Percentiles rank a stretch among this genome's conserved stretches.
Conservation (phyloP, 2,888 invertebrate genomes). For the Pristionchus entomophagus region DNA sequence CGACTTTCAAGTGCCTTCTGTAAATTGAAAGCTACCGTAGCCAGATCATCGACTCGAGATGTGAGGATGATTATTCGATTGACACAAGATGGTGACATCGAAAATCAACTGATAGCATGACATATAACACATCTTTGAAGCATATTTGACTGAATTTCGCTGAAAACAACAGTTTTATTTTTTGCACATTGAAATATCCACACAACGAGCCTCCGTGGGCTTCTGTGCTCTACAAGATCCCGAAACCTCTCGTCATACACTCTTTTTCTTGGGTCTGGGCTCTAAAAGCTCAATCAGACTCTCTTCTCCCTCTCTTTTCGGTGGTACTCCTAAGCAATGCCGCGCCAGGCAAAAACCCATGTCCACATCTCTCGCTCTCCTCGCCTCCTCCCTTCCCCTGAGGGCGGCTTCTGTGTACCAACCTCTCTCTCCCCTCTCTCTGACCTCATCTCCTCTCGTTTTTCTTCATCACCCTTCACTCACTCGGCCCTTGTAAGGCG, state of each 20-base stretch:
- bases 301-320: background rate
- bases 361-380: background rate
- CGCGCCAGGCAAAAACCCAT: conserved; percentile 15
- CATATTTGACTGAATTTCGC: too few species aligned
- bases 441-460: conserved; percentile 9
- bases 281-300: background rate
- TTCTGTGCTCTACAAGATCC: background rate
- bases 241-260: too few species aligned
- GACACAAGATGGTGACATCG: too few species aligned
- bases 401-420: background rate
- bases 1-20: background rate
- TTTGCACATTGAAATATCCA: background rate
- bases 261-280: too few species aligned
- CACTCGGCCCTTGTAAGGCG: conserved; percentile 19
- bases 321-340: background rate
- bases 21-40: too few species aligned
- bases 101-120: too few species aligned
- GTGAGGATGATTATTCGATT: too few species aligned
- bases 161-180: too few species aligned
- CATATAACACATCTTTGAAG: too few species aligned
- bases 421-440: background rate
- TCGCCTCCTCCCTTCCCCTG: background rate
- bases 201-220: background rate
- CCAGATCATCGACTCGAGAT: too few species aligned
- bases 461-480: background rate